Evolutionary conservation across 2,888 invertebrate genomes (phyloP).

Genomic region (Coenonympha arcania): DNA sequence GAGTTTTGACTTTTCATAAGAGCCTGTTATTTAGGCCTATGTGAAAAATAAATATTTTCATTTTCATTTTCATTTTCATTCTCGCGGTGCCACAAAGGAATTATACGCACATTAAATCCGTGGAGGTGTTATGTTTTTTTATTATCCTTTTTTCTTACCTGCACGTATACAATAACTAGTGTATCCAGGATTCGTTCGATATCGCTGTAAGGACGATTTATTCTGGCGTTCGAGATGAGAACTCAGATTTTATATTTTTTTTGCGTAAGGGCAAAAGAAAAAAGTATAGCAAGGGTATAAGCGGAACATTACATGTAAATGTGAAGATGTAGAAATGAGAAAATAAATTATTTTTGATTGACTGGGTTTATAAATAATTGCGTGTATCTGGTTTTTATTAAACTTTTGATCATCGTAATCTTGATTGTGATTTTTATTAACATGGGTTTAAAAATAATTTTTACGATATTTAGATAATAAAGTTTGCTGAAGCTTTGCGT

Average conservation of each 20-base stretch:
- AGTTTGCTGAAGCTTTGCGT: too few species aligned
- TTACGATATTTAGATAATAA: too few species aligned
- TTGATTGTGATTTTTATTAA: too few species aligned
- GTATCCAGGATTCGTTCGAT: constrained; percentile 26
- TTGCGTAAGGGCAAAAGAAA: not conserved
- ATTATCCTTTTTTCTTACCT: constrained; percentile 39
- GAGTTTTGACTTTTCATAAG: too few species aligned
- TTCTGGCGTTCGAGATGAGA: constrained; percentile 4
- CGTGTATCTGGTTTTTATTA: not conserved
- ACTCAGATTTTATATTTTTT: not conserved
- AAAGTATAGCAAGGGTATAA: not conserved
- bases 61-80: too few species aligned
- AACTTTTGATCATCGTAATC: too few species aligned
- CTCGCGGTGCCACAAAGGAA: constrained; percentile 75
- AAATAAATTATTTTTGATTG: not conserved
- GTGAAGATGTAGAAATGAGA: not conserved
- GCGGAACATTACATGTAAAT: constrained; percentile 6
- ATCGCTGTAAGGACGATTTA: constrained; percentile 9
- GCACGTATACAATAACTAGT: constrained; percentile 29
- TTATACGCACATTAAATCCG: constrained; percentile 73
- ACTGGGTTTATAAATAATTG: not conserved
- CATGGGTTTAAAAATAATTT: too few species aligned
- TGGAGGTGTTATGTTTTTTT: constrained; percentile 61
- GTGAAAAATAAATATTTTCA: too few species aligned
- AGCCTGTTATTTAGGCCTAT: too few species aligned